A percentile compares a stretch with the other conserved stretches of the same genome.
Conservation (phyloP, 2,888 invertebrate genomes). For the Xylophagus ater region DNA sequence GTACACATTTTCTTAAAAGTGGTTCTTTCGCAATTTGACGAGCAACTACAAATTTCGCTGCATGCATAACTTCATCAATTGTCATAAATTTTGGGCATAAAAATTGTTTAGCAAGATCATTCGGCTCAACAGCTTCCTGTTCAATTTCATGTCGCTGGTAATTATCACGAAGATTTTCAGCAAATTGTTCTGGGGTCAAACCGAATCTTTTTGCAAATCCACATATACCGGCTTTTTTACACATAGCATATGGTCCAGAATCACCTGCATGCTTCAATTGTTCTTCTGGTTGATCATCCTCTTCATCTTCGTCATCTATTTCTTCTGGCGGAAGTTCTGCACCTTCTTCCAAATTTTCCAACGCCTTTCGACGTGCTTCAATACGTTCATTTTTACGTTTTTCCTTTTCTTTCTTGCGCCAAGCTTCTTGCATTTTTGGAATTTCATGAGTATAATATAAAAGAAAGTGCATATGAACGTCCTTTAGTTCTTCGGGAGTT, state of each 20-base stretch:
- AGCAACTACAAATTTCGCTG: slow-evolving; percentile 89
- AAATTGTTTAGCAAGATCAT: slow-evolving; percentile 71
- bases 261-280: slow-evolving; percentile 74
- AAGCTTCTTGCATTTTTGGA: slow-evolving; percentile 69
- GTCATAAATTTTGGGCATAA: slow-evolving; percentile 54
- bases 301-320: slow-evolving; percentile 44
- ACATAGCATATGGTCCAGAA: slow-evolving; percentile 81
- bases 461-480: slow-evolving; percentile 86
- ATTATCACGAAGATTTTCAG: slow-evolving; percentile 90
- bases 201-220: slow-evolving; percentile 85
- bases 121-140: slow-evolving; percentile 76
- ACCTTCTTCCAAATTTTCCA: slow-evolving; percentile 22
- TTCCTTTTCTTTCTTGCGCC: slow-evolving; percentile 55
- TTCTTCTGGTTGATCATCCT: slow-evolving; percentile 47
- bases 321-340: slow-evolving; percentile 28
- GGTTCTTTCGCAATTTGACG: slow-evolving; percentile 90
- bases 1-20: slow-evolving; percentile 67
- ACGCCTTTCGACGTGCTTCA: slow-evolving; percentile 21
- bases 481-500: slow-evolving; percentile 82
- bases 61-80: slow-evolving; percentile 74
- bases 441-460: slow-evolving; percentile 82
- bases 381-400: slow-evolving; percentile 45
- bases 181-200: slow-evolving; percentile 85
- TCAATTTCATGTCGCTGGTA: slow-evolving; percentile 93
- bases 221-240: slow-evolving; percentile 73